Evolutionary conservation across 92 coral and sea anemone species (phyloP).

Genomic region (Nematostella vectensis): DNA sequence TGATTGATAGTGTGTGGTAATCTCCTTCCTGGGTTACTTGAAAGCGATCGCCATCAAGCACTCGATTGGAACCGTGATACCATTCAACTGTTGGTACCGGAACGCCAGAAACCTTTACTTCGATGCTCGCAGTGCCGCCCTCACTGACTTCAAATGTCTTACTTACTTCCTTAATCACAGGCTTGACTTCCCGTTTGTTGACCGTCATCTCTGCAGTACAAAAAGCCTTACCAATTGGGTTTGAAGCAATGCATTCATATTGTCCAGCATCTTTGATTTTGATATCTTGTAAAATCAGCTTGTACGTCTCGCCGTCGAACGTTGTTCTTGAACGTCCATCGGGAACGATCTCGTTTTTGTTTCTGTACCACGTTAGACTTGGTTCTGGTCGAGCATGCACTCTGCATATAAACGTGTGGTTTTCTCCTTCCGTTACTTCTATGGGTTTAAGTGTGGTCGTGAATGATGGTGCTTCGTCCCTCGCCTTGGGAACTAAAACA

Average conservation of each 20-base stretch:
- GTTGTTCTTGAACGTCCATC: conserved; percentile 29
- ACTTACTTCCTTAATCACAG: conserved; percentile 59
- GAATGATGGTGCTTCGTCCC: conserved; percentile 72
- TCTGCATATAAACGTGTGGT: conserved; percentile 50
- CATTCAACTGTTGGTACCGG: conserved; percentile 56
- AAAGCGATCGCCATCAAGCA: conserved; percentile 48
- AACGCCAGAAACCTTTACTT: conserved; percentile 50
- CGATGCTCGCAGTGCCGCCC: conserved; percentile 50
- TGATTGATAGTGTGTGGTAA: conserved; percentile 35
- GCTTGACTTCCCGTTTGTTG: conserved; percentile 36
- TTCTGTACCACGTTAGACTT: conserved; percentile 56
- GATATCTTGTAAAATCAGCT: conserved; percentile 38
- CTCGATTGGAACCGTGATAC: conserved; percentile 56
- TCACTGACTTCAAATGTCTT: conserved; percentile 48
- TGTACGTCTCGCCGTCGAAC: conserved; percentile 54
- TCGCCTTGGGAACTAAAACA: conserved; percentile 45
- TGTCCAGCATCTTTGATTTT: conserved; percentile 52
- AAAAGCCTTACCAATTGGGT: conserved; percentile 48
- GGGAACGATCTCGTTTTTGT: conserved; percentile 38
- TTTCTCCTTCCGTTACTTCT: conserved; percentile 51
- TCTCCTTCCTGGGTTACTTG: conserved; percentile 27
- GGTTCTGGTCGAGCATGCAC: conserved; percentile 65
- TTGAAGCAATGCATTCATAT: conserved; percentile 58
- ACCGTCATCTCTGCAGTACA: conserved; percentile 51
- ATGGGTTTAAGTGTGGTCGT: conserved; percentile 36